Evolutionary conservation across 2,113 vertebrate species (phyloP).

Genomic region (Corydoras sp.): DNA sequence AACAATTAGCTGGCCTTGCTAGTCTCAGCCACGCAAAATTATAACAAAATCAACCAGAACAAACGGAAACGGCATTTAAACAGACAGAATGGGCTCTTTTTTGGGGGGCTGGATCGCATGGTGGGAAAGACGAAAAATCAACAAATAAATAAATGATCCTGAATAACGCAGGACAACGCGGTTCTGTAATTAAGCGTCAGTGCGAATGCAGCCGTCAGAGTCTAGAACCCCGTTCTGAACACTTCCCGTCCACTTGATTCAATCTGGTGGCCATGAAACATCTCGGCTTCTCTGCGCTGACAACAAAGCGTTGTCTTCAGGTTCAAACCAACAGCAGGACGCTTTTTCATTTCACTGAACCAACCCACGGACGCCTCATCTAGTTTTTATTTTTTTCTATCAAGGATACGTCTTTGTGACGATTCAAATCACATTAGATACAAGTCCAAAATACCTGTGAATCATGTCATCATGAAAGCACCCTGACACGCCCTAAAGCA

Average conservation of each 20-base stretch:
- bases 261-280: slow-evolving; percentile 20
- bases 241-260: not conserved
- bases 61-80: slow-evolving; percentile 39
- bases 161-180: slow-evolving; percentile 25
- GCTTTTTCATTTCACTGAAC: not conserved
- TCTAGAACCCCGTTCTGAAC: not conserved
- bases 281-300: not conserved
- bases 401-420: too few species aligned
- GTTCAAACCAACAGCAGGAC: too few species aligned
- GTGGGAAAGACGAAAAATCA: not conserved
- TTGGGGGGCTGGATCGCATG: slow-evolving; percentile 25
- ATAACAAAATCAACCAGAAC: not conserved
- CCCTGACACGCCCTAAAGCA: too few species aligned
- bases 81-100: slow-evolving; percentile 26
- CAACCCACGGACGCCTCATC: not conserved
- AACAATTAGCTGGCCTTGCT: too few species aligned
- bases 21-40: too few species aligned
- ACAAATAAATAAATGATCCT: slow-evolving; percentile 4
- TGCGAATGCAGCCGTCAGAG: not conserved
- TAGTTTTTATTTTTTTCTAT: too few species aligned
- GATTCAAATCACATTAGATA: too few species aligned
- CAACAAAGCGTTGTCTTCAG: not conserved
- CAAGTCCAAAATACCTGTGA: too few species aligned
- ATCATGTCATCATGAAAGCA: too few species aligned
- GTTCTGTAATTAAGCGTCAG: slow-evolving; percentile 32